These are phyloP conservation scores for Zoanthus gigantus DNA, from an alignment of 92 coral and sea anemone genomes.

Conservation along the genomic window DNA sequence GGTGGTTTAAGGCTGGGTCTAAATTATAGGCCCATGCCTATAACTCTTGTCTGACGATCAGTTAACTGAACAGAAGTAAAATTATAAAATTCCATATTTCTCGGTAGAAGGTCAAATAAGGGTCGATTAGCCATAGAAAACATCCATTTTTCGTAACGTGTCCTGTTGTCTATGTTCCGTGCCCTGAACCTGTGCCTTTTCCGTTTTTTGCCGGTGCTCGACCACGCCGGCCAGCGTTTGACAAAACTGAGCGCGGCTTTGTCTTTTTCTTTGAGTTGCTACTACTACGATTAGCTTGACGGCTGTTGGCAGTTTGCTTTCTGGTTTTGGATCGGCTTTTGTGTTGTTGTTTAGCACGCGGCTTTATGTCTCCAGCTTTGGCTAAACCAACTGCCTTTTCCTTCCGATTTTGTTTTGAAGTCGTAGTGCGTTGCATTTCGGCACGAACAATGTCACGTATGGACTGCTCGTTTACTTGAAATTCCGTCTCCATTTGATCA, in stretches of 20 bases:
- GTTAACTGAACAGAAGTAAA: constrained; percentile 34
- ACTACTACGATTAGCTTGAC: not conserved
- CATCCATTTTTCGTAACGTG: too few relatives aligned
- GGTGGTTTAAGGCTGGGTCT: constrained; percentile 42
- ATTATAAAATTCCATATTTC: constrained; percentile 58
- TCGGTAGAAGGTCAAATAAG: constrained; percentile 35
- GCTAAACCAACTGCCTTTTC: not conserved
- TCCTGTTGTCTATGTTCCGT: too few relatives aligned
- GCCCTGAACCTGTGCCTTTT: too few relatives aligned
- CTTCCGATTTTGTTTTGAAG: not conserved
- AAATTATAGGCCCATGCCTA: constrained; percentile 45
- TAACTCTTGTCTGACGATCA: constrained; percentile 42
- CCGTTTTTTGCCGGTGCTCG: too few relatives aligned
- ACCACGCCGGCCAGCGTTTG: not conserved
- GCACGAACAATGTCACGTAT: constrained; percentile 44
- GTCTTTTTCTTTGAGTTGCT: constrained; percentile 1
- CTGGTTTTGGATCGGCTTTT: not conserved
- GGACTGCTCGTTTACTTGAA: constrained; percentile 40
- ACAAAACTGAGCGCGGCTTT: too few relatives aligned
- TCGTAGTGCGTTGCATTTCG: constrained; percentile 39
- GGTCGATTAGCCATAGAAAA: constrained; percentile 28
- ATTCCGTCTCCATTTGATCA: constrained; percentile 34
- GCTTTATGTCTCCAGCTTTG: not conserved
- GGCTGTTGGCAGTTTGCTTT: constrained; percentile 16
- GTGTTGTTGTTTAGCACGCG: not conserved